Base-by-base conservation (phyloP, 2,888 invertebrate species). In the Oscheius myriophilus region DNA sequence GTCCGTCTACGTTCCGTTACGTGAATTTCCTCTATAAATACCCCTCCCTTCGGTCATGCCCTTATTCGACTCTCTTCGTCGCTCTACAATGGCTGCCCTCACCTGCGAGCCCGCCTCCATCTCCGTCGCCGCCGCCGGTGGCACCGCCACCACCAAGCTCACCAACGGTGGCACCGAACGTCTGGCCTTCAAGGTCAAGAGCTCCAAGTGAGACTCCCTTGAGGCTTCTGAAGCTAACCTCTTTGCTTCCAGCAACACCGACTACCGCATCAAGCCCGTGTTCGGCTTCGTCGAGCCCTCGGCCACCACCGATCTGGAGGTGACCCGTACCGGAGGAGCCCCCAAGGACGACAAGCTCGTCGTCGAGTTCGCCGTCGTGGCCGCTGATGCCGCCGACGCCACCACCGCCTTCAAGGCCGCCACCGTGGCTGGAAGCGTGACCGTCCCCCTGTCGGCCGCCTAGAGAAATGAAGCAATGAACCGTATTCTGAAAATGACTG, bases 211-310 rank as follows among this genome's bases (percentile, higher is more conserved):
- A n/a, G n/a, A n/a, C n/a, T n/a, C n/a, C n/a, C n/a, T n/a, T n/a
- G n/a, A n/a, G n/a, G n/a, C n/a, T n/a, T n/a, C n/a, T n/a, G n/a
- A n/a, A n/a, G n/a, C n/a, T n/a, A n/a, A n/a, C n/a, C n/a, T n/a
- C n/a, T n/a, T n/a, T n/a, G n/a, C n/a, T n/a, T n/a, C n/a, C n/a
- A n/a, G n/a, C 54, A 64, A 64, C 64, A 54, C 18, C 33, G 64
- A 64, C 11, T 73, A 73, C 42, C 65, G 74, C 33, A 63, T 73
- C 45, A 73, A 75, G 70, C 74, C 74, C 42, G 74, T 73, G 21
- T 73, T 65, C 55, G 74, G 74, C 23, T 73, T 73, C 41, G 74
- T 73, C 41, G 74, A 75, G 41, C 61, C 74, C 49, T 61, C 67
- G 1, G 70, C 61, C 42, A 21, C 74, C 2, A 49, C 73, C n/a